phyloP scores from a whole-genome alignment of 2,888 invertebrate species.

The Athrips mouffetella region DNA sequence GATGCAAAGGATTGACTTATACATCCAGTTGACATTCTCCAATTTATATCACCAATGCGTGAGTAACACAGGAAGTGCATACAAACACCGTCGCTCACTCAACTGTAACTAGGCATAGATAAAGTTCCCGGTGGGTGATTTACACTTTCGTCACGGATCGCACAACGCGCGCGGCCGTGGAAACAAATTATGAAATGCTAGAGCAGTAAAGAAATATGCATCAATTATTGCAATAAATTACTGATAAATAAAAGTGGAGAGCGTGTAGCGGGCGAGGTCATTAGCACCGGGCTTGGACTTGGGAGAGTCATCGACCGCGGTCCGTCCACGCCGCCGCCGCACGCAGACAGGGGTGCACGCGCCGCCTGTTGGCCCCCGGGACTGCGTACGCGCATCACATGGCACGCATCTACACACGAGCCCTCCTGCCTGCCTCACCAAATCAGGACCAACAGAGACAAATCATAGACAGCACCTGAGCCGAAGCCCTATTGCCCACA shows the following conservation, averaged over 20 bases:
- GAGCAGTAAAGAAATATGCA: conserved; percentile 29
- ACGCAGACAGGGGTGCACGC: conserved; percentile 41
- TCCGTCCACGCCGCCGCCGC: no score
- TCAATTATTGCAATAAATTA: conserved; percentile 47
- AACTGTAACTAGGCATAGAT: not conserved
- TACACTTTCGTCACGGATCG: not conserved
- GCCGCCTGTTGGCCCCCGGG: conserved; percentile 30
- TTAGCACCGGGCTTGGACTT: conserved; percentile 53
- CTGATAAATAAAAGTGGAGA: conserved; percentile 43
- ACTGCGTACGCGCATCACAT: conserved; percentile 37
- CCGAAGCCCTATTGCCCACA: no score
- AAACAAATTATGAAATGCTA: not conserved
- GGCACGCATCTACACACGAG: no score
- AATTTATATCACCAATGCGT: no score
- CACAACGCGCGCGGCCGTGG: not conserved
- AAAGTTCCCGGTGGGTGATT: not conserved
- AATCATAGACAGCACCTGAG: no score
- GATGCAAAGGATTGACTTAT: no score
- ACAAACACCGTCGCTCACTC: not conserved
- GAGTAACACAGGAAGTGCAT: no score
- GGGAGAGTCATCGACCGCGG: conserved; percentile 67
- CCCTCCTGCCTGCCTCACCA: no score
- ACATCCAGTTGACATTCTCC: no score
- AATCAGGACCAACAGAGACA: no score
- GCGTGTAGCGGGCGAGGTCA: conserved; percentile 51